phyloP scores from a whole-genome alignment of 2,888 invertebrate species.

The Dioctria linearis region DNA sequence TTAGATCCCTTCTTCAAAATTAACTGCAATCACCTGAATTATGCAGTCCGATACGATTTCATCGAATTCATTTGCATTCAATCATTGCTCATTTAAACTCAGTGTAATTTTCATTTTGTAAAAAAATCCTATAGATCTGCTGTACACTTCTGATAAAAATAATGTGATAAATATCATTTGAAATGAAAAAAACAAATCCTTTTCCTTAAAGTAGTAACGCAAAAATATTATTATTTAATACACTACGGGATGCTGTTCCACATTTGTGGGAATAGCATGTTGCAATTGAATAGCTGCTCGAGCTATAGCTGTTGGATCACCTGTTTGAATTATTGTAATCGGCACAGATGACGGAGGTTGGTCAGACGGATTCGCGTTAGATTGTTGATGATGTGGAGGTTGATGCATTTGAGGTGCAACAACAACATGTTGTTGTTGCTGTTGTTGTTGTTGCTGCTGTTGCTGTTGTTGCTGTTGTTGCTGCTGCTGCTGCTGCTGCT shows the following conservation, averaged over 20 bases:
- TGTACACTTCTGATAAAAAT: slow-evolving; percentile 1
- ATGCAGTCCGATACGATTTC: no score
- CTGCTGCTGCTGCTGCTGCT: slow-evolving; percentile 62
- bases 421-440: slow-evolving; percentile 60
- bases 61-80: no score
- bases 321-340: slow-evolving; percentile 67
- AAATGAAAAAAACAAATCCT: not conserved
- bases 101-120: no score
- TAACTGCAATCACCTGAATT: no score
- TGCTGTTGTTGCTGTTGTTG: slow-evolving; percentile 65
- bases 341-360: slow-evolving; percentile 68
- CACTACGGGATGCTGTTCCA: slow-evolving; percentile 70
- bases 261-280: slow-evolving; percentile 69
- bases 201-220: slow-evolving; percentile 10
- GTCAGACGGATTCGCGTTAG: slow-evolving; percentile 41
- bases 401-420: slow-evolving; percentile 34
- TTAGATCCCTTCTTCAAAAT: no score
- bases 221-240: slow-evolving; percentile 63
- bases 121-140: not conserved
- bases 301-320: slow-evolving; percentile 68
- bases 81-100: no score
- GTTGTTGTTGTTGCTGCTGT: slow-evolving; percentile 65
- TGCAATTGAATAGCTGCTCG: slow-evolving; percentile 69
- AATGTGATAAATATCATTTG: slow-evolving; percentile 42
- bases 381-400: slow-evolving; percentile 50